Evolutionary conservation across 2,113 vertebrate genomes (phyloP).

Genomic region (Stigmatopora nigra): DNA sequence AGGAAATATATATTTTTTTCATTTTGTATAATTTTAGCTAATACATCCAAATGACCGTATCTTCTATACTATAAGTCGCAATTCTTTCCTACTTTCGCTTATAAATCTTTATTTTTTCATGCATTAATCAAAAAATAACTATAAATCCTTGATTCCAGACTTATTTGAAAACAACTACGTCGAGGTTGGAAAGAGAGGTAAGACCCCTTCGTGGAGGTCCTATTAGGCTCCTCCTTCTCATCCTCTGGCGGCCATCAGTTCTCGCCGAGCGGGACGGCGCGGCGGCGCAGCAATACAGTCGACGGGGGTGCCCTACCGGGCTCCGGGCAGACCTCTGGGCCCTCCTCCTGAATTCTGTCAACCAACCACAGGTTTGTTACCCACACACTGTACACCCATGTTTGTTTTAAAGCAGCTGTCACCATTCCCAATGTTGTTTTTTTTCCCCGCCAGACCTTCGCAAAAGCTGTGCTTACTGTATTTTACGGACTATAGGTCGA

Average conservation of each 20-base stretch:
- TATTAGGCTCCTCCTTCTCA: not conserved
- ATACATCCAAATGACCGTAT: too few species aligned
- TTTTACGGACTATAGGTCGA: too few species aligned
- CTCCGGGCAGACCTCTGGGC: slow-evolving; percentile 89
- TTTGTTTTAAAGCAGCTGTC: slow-evolving; percentile 42
- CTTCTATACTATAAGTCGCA: too few species aligned
- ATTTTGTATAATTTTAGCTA: too few species aligned
- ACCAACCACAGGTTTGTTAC: slow-evolving; percentile 81
- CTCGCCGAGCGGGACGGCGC: slow-evolving; percentile 85
- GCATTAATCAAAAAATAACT: too few species aligned
- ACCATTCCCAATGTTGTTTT: slow-evolving; percentile 43
- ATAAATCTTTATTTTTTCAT: too few species aligned
- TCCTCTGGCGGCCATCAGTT: slow-evolving; percentile 63
- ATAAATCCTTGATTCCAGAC: slow-evolving; percentile 47
- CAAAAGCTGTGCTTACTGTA: too few species aligned
- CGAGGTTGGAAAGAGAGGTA: slow-evolving; percentile 69
- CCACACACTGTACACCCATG: not conserved
- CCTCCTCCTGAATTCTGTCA: slow-evolving; percentile 85
- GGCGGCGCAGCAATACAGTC: slow-evolving; percentile 89
- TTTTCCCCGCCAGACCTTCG: slow-evolving; percentile 3
- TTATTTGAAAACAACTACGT: slow-evolving; percentile 71
- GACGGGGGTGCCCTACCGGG: slow-evolving; percentile 88
- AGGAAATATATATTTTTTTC: too few species aligned
- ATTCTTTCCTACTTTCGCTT: too few species aligned
- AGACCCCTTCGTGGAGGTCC: not conserved